phyloP scores from a whole-genome alignment of 2,888 invertebrate species.

The Caenorhabditis parvicauda region DNA sequence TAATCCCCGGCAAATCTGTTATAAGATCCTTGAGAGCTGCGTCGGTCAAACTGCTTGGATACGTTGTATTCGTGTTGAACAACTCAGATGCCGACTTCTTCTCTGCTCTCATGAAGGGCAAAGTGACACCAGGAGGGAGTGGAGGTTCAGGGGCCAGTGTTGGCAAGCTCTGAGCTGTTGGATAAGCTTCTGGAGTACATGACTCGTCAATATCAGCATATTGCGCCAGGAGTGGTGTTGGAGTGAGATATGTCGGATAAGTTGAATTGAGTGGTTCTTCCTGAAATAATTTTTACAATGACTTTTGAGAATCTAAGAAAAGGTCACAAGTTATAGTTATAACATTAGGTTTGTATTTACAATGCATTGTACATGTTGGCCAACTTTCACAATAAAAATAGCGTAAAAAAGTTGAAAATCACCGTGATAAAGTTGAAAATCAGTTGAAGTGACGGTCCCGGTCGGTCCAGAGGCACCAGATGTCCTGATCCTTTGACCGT shows the following conservation, averaged over 20 bases:
- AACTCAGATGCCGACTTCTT: too few species aligned
- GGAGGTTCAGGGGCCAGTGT: slow-evolving; percentile 20
- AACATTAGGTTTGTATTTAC: too few species aligned
- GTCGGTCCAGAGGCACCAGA: slow-evolving; percentile 79
- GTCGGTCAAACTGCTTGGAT: slow-evolving; percentile 19
- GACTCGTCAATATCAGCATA: slow-evolving; percentile 11
- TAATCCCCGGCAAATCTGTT: slow-evolving; percentile 26
- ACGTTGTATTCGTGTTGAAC: slow-evolving; percentile 12
- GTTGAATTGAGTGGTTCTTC: slow-evolving; percentile 9
- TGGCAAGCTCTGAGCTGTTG: slow-evolving; percentile 17
- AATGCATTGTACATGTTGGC: slow-evolving; percentile 2
- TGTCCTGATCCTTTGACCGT: slow-evolving; percentile 72
- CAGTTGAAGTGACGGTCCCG: slow-evolving; percentile 76
- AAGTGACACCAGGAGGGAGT: slow-evolving; percentile 26
- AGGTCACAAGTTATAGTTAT: too few species aligned
- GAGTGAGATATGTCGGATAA: slow-evolving; percentile 1
- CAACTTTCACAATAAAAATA: neutral
- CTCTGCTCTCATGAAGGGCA: slow-evolving; percentile 9
- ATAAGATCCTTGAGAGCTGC: slow-evolving; percentile 26
- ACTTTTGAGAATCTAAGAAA: too few species aligned
- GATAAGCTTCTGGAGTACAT: slow-evolving; percentile 7
- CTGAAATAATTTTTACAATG: neutral
- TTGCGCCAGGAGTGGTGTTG: slow-evolving; percentile 14
- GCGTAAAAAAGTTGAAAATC: too few species aligned
- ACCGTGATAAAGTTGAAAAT: slow-evolving; percentile 70